These are phyloP conservation scores for Bambusicola thoracicus DNA, from an alignment of 2,113 vertebrate species.

Conservation along the genomic window DNA sequence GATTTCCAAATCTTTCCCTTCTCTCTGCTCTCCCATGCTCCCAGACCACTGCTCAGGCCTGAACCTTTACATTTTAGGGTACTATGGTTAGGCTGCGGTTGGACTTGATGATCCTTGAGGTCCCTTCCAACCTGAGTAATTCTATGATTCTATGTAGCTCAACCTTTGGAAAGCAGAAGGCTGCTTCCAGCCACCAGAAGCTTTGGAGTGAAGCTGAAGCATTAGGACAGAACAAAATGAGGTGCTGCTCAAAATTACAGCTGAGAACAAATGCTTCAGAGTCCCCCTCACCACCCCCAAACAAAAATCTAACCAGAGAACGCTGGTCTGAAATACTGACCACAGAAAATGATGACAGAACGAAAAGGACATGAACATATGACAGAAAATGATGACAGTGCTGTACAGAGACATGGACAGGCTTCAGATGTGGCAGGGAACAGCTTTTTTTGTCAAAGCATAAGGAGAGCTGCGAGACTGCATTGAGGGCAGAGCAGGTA, in stretches of 20 bases:
- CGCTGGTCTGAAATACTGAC: neutral
- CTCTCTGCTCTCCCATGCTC: neutral
- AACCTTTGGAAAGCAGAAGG: neutral
- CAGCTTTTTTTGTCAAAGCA: neutral
- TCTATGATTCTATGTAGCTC: too few species aligned
- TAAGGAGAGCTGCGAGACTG: neutral
- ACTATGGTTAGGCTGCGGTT: too few species aligned
- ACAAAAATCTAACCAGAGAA: neutral
- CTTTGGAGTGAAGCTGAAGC: neutral
- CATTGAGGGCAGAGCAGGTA: neutral
- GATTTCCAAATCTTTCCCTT: too few species aligned
- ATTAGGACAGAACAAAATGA: neutral
- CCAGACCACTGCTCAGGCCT: neutral
- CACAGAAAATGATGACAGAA: neutral
- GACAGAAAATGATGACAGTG: neutral
- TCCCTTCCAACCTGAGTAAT: too few species aligned
- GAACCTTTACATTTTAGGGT: neutral
- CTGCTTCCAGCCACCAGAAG: neutral
- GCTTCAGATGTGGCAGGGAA: neutral
- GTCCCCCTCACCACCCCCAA: neutral
- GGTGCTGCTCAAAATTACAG: neutral
- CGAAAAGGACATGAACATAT: neutral
- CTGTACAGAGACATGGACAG: rapidly evolving
- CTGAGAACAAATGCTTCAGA: neutral
- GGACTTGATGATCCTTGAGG: too few species aligned